These are phyloP conservation scores for Drosophila melanica DNA, from an alignment of 1,140 invertebrate species.

Conservation along the genomic window DNA sequence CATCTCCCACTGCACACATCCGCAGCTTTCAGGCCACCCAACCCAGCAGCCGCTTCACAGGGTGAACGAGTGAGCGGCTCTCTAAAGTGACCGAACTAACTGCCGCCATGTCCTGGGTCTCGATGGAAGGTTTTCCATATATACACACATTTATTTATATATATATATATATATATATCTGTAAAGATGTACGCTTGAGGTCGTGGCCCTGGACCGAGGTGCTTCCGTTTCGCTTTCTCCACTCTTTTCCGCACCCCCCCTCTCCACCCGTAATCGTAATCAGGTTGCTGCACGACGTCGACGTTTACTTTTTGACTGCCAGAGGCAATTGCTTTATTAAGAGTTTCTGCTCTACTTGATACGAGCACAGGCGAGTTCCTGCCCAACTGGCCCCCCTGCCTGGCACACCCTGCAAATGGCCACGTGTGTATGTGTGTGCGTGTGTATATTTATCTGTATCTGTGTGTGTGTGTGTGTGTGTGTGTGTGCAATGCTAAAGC, in stretches of 20 bases:
- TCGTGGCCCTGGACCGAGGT: slow-evolving; percentile 57
- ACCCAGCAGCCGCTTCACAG: neutral
- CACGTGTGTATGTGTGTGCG: slow-evolving; percentile 16
- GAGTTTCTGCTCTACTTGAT: slow-evolving; percentile 84
- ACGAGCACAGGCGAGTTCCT: slow-evolving; percentile 37
- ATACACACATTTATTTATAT: slow-evolving; percentile 3
- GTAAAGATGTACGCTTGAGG: slow-evolving; percentile 37
- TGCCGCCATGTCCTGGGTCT: slow-evolving; percentile 34
- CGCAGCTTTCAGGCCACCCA: slow-evolving; percentile 2
- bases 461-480: slow-evolving; percentile 27
- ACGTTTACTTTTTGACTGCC: slow-evolving; percentile 84
- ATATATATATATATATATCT: slow-evolving; percentile 2
- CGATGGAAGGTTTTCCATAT: slow-evolving; percentile 38
- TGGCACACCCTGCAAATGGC: slow-evolving; percentile 55
- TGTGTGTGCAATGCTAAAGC: slow-evolving; percentile 64
- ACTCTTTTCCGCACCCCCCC: neutral
- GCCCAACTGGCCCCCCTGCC: neutral
- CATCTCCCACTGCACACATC: slow-evolving; percentile 49
- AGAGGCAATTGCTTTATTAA: slow-evolving; percentile 84
- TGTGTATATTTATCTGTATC: slow-evolving; percentile 8
- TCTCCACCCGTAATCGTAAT: slow-evolving; percentile 45
- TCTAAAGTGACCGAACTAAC: slow-evolving; percentile 20
- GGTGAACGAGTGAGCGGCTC: neutral
- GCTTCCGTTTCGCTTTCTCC: neutral
- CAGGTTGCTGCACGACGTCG: slow-evolving; percentile 78